phyloP scores from a whole-genome alignment of 2,797 vertebrate species.

The Astyanax mexicanus region DNA sequence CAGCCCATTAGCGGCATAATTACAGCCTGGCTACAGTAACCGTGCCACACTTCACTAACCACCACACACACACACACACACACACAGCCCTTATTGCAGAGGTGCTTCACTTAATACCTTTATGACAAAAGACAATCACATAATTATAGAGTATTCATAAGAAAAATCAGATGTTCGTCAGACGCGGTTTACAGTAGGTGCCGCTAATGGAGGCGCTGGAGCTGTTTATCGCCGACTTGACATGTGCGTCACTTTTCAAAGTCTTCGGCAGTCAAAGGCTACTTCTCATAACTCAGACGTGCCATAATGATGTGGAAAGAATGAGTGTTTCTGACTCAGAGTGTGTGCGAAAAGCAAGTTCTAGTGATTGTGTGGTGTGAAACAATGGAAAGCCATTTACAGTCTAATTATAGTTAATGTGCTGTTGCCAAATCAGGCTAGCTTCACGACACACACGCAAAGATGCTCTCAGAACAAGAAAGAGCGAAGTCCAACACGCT shows the following conservation, averaged over 20 bases:
- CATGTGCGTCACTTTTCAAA: constrained; percentile 24
- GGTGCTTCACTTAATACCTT: constrained; percentile 58
- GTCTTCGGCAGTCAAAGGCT: constrained; percentile 32
- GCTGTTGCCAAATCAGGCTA: constrained; percentile 11
- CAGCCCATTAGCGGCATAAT: constrained; percentile 59
- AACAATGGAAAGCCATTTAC: constrained; percentile 28
- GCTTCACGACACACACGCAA: constrained; percentile 8
- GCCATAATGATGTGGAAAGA: not conserved
- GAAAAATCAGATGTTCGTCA: constrained; percentile 55
- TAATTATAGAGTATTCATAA: constrained; percentile 59
- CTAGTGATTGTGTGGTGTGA: not conserved
- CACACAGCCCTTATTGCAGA: constrained; percentile 48
- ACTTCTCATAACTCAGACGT: constrained; percentile 19
- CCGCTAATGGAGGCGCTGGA: constrained; percentile 45
- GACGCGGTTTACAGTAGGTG: constrained; percentile 47
- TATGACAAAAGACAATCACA: constrained; percentile 62
- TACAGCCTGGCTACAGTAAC: constrained; percentile 56
- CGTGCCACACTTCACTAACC: constrained; percentile 53
- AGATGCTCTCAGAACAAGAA: not conserved
- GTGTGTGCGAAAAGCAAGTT: not conserved
- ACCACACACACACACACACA: constrained; percentile 49
- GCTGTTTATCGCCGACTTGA: constrained; percentile 48
- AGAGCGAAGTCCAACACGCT: not conserved
- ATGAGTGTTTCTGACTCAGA: not conserved
- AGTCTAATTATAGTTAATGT: constrained; percentile 21